phyloP scores from a whole-genome alignment of 2,113 vertebrate genomes.

The Misgurnus anguillicaudatus region DNA sequence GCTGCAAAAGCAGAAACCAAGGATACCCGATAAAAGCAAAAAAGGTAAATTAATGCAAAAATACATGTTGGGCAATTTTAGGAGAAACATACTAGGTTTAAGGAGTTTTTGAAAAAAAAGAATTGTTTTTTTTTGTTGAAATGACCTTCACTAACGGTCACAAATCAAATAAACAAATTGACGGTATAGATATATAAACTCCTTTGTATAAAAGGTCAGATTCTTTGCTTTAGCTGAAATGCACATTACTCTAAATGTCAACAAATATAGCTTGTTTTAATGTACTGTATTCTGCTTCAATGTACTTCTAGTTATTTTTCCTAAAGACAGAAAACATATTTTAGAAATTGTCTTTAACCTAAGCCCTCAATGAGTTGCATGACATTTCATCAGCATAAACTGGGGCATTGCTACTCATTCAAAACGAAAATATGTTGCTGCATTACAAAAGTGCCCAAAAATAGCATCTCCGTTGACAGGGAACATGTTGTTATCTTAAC shows the following conservation, averaged over 20 bases:
- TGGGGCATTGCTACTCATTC: neutral
- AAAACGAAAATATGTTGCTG: neutral
- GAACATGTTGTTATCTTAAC: constrained; percentile 34
- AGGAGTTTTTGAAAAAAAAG: too few relatives aligned
- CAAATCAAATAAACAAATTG: too few relatives aligned
- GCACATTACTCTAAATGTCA: neutral
- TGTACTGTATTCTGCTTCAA: neutral
- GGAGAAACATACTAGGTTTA: too few relatives aligned
- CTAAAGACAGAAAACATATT: neutral
- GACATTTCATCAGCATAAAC: neutral
- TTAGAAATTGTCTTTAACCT: neutral
- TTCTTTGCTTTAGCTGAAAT: too few relatives aligned
- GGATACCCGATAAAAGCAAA: too few relatives aligned
- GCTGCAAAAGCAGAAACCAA: too few relatives aligned
- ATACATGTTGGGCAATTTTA: too few relatives aligned
- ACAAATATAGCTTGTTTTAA: neutral
- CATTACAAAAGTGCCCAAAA: constrained; percentile 23
- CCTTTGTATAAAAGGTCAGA: too few relatives aligned
- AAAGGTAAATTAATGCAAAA: too few relatives aligned
- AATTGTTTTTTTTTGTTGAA: too few relatives aligned
- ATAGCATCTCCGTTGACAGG: constrained; percentile 20
- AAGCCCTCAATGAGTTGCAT: neutral
- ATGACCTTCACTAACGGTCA: too few relatives aligned
- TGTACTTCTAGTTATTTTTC: neutral
- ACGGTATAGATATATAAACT: too few relatives aligned